A percentile compares a stretch with the other conserved stretches of the same genome.
These are phyloP conservation scores for Sebastes trivittatus DNA, from an alignment of 2,797 vertebrate genomes.

Conservation along the genomic window DNA sequence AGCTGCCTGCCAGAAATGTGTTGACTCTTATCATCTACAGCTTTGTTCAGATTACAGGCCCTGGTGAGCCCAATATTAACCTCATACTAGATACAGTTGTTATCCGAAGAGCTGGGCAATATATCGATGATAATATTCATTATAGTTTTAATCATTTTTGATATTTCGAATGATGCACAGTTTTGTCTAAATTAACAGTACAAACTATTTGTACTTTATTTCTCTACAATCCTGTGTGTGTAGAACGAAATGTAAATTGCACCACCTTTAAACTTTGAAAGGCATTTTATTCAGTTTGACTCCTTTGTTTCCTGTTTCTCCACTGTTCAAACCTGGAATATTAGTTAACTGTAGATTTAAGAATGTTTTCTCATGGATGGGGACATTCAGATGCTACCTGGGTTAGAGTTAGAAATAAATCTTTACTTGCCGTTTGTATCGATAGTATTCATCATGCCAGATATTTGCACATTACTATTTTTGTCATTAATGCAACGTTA, in stretches of 20 bases:
- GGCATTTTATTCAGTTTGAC: neutral
- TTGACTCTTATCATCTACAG: neutral
- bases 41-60: neutral
- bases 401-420: neutral
- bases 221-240: neutral
- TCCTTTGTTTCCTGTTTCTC: neutral
- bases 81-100: neutral
- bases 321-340: neutral
- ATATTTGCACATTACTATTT: neutral
- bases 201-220: neutral
- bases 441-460: neutral
- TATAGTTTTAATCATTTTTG: neutral
- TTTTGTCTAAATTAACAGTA: neutral
- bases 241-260: neutral
- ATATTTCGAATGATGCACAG: neutral
- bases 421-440: neutral
- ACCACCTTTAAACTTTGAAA: neutral
- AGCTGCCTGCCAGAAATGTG: conserved; percentile 32
- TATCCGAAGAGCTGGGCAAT: neutral
- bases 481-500: neutral
- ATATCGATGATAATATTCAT: neutral
- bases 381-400: neutral
- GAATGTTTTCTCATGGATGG: neutral
- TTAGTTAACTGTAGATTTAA: neutral
- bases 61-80: neutral